phyloP scores from a whole-genome alignment of 2,888 invertebrate genomes.

The Pristionchus mayeri region DNA sequence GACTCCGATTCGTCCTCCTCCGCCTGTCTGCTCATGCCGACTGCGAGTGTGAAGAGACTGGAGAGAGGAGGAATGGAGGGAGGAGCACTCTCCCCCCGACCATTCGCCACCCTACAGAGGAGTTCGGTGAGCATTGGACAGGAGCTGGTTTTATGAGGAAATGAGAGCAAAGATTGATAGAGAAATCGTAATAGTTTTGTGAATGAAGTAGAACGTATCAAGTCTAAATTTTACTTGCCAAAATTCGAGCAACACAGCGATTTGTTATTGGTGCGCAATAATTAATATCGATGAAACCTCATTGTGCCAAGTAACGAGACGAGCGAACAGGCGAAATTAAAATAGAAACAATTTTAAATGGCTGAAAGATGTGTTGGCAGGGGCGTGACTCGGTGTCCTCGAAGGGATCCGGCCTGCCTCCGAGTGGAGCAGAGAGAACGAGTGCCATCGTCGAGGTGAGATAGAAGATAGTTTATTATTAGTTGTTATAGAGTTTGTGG shows the following conservation, averaged over 20 bases:
- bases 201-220: not conserved
- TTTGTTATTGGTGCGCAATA: no score
- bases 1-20: slow-evolving; percentile 48
- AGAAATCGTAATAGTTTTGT: no score
- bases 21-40: not conserved
- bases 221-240: not conserved
- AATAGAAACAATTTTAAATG: not conserved
- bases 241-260: not conserved
- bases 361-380: not conserved
- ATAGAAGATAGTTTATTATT: no score
- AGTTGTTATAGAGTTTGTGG: no score
- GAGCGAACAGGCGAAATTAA: not conserved
- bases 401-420: not conserved
- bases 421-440: slow-evolving; percentile 9
- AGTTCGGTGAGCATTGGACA: slow-evolving; percentile 4
- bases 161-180: not conserved
- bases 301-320: no score
- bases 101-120: slow-evolving; percentile 50
- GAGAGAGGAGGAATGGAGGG: not conserved
- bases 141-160: not conserved
- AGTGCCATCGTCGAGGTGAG: slow-evolving; percentile 20
- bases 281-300: no score
- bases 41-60: slow-evolving; percentile 34
- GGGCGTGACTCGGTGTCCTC: not conserved
- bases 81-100: slow-evolving; percentile 12